A percentile compares a stretch with the other conserved stretches of the same genome.
phyloP scores from a whole-genome alignment of 2,113 vertebrate species.

The Apeltes quadracus region DNA sequence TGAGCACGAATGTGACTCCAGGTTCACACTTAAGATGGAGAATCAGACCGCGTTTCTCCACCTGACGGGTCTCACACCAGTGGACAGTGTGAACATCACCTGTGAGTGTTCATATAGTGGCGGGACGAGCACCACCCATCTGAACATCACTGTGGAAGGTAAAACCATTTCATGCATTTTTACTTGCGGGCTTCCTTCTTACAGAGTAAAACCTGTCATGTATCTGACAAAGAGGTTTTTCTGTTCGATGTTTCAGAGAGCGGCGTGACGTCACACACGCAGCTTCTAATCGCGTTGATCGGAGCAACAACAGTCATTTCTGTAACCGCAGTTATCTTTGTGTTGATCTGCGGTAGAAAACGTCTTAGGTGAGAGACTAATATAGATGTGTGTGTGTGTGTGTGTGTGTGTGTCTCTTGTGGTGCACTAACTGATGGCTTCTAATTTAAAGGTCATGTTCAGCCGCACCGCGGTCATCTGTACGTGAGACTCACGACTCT shows the following conservation, averaged over 20 bases:
- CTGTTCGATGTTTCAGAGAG: too few relatives aligned
- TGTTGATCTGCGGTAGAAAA: background rate
- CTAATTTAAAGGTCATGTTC: background rate
- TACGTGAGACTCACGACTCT: background rate
- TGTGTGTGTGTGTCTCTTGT: background rate
- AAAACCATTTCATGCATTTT: too few relatives aligned
- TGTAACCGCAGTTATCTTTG: too few relatives aligned
- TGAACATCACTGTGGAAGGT: conserved; percentile 10
- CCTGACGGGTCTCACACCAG: conserved; percentile 22
- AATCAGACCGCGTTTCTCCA: conserved; percentile 46
- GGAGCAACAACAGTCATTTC: too few relatives aligned
- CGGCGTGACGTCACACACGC: too few relatives aligned
- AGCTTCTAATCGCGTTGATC: too few relatives aligned
- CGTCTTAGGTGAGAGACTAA: background rate
- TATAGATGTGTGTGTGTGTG: background rate
- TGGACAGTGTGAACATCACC: conserved; percentile 23
- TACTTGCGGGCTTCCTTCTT: too few relatives aligned
- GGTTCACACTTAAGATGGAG: conserved; percentile 10
- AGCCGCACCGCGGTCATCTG: background rate
- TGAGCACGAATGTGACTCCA: conserved; percentile 26
- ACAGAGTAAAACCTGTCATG: too few relatives aligned
- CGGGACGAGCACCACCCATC: rapidly evolving
- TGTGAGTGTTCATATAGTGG: rapidly evolving
- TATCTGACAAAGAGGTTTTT: too few relatives aligned
- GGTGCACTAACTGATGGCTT: background rate